Evolutionary conservation across 2,888 invertebrate species (phyloP).

Genomic region (Rhopalosiphum nymphaeae): DNA sequence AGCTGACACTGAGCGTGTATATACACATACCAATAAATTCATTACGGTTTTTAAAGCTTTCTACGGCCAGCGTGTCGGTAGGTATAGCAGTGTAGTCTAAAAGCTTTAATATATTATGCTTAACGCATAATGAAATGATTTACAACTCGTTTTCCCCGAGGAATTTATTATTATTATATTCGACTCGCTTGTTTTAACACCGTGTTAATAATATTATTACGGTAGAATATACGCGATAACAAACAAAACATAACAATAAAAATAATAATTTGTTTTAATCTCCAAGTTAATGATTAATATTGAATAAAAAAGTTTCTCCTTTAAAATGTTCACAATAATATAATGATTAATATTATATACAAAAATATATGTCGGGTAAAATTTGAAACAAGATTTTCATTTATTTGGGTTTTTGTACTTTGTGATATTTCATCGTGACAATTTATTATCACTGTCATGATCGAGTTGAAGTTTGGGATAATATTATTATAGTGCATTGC

Average conservation of each 20-base stretch:
- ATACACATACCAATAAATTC: slow-evolving; percentile 2
- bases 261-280: background rate
- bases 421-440: background rate
- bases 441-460: background rate
- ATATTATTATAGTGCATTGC: background rate
- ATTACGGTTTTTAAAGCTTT: slow-evolving; percentile 42
- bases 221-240: background rate
- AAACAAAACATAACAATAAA: background rate
- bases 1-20: background rate
- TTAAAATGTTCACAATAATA: background rate
- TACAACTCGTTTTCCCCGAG: slow-evolving; percentile 6
- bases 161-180: slow-evolving; percentile 24
- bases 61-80: background rate
- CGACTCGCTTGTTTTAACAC: slow-evolving; percentile 3
- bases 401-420: background rate
- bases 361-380: background rate
- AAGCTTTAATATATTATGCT: slow-evolving; percentile 33
- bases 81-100: slow-evolving; percentile 18
- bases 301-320: background rate
- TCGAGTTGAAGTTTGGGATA: background rate
- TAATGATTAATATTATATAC: background rate
- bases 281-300: background rate
- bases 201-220: background rate
- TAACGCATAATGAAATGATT: slow-evolving; percentile 35
- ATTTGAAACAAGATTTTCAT: background rate